These are phyloP conservation scores for Decapterus maruadsi DNA, from an alignment of 2,797 vertebrate species.

Conservation along the genomic window DNA sequence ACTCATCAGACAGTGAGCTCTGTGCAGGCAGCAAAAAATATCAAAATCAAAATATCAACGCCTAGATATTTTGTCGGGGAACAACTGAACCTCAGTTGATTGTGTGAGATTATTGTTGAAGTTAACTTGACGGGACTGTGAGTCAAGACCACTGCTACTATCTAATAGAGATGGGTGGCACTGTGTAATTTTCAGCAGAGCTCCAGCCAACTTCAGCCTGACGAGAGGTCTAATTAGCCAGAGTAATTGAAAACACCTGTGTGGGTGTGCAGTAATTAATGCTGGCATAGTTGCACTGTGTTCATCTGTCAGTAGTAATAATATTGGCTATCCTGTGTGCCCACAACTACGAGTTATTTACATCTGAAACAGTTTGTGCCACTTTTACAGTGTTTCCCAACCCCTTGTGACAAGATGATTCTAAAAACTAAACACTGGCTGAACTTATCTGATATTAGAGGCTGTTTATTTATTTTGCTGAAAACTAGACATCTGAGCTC, in stretches of 20 bases:
- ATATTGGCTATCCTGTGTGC: neutral
- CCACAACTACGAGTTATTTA: neutral
- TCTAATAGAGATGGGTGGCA: neutral
- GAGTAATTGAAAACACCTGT: conserved; percentile 3
- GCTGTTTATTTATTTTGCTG: neutral
- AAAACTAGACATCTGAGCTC: neutral
- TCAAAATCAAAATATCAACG: no score
- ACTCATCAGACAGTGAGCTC: neutral
- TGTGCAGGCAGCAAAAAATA: no score
- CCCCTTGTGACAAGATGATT: neutral
- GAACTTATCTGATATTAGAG: neutral
- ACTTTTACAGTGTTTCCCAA: neutral
- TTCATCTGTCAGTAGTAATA: neutral
- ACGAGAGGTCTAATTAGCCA: neutral
- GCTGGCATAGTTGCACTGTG: neutral
- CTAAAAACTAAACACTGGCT: neutral
- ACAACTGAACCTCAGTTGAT: conserved; percentile 10
- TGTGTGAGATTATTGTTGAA: neutral
- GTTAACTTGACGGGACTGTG: conserved; percentile 9
- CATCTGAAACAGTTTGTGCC: neutral
- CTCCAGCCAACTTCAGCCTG: neutral
- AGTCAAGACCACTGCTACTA: neutral
- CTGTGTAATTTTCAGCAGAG: neutral
- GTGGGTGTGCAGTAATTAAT: conserved; percentile 9
- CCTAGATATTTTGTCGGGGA: no score